Evolutionary conservation across 2,113 vertebrate genomes (phyloP).

Genomic region (Tragelaphus strepsiceros): DNA sequence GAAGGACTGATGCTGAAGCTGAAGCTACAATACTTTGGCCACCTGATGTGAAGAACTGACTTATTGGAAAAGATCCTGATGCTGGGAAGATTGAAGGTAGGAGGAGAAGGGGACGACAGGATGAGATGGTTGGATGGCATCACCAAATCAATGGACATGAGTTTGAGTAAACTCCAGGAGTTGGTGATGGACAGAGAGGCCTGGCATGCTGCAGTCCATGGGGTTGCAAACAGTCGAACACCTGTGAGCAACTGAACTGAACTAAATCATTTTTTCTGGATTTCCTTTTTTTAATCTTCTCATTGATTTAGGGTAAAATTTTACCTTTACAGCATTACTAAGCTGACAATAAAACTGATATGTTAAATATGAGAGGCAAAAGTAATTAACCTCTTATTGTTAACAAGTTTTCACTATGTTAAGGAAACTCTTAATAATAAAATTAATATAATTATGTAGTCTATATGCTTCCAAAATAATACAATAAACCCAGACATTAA

Average conservation of each 20-base stretch:
- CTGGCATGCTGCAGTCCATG: background rate
- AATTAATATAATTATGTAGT: background rate
- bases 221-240: rapidly evolving
- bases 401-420: background rate
- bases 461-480: background rate
- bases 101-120: background rate
- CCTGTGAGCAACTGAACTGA: background rate
- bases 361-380: background rate
- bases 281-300: slow-evolving; percentile 21
- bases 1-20: background rate
- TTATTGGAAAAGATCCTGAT: background rate
- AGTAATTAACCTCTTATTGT: slow-evolving; percentile 38
- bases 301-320: background rate
- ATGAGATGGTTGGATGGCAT: background rate
- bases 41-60: background rate
- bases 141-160: background rate
- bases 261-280: background rate
- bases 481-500: slow-evolving; percentile 3
- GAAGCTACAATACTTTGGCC: background rate
- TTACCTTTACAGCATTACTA: background rate
- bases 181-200: background rate
- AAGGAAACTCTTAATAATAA: slow-evolving; percentile 23
- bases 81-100: background rate
- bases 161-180: background rate
- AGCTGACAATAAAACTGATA: slow-evolving; percentile 11